phyloP scores from a whole-genome alignment of 1,140 invertebrate genomes.

The Drosophila setifemur region DNA sequence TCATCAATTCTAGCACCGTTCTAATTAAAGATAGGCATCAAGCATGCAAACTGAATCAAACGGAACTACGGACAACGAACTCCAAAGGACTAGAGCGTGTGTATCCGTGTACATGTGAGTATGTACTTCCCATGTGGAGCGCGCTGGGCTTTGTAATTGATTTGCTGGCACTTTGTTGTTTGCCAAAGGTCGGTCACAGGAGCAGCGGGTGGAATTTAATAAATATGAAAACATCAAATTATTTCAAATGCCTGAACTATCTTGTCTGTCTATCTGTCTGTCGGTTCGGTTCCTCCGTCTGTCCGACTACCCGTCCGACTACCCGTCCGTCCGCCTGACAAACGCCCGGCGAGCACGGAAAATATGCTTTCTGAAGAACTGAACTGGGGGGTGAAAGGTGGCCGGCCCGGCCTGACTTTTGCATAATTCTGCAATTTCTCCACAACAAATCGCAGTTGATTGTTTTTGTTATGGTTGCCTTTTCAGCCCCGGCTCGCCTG shows the following conservation, averaged over 20 bases:
- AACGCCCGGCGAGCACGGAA: conserved; percentile 66
- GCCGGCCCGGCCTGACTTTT: conserved; percentile 32
- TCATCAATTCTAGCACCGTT: conserved; percentile 73
- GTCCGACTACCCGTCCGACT: too few species aligned
- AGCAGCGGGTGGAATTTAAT: conserved; percentile 60
- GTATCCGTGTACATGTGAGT: background rate
- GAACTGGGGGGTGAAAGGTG: background rate
- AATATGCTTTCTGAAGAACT: conserved; percentile 45
- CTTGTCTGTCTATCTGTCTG: conserved; percentile 12
- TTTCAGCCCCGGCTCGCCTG: background rate
- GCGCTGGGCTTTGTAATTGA: conserved; percentile 62
- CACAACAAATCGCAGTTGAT: conserved; percentile 80
- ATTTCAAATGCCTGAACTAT: conserved; percentile 75
- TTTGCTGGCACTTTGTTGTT: conserved; percentile 77
- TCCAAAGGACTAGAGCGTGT: conserved; percentile 33
- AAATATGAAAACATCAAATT: conserved; percentile 81
- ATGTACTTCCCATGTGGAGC: conserved; percentile 37
- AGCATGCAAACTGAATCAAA: conserved; percentile 59
- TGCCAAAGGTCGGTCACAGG: conserved; percentile 28
- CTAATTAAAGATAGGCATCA: conserved; percentile 78
- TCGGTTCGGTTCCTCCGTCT: conserved; percentile 9
- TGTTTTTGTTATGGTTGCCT: conserved; percentile 57
- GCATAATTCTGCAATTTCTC: conserved; percentile 79
- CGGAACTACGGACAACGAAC: conserved; percentile 66
- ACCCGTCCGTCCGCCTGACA: conserved; percentile 39